Base-by-base conservation (phyloP, 2,113 vertebrate genomes). In the Nycticorax nycticorax region DNA sequence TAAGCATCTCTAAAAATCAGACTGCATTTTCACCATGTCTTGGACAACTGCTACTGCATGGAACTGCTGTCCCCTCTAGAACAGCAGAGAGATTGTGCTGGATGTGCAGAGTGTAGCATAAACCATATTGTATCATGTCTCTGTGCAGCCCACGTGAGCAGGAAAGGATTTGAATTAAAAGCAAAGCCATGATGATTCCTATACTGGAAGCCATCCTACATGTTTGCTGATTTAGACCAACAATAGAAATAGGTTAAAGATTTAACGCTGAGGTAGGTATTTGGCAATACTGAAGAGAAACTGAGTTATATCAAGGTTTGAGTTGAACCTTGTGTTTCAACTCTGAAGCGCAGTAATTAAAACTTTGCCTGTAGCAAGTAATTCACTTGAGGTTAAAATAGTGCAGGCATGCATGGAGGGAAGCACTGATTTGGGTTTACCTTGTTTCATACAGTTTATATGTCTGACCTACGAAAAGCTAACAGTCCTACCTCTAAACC, bases 361-460 rank as follows among this genome's bases (percentile, higher is more conserved):
- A 97, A 95, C 67, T 96, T 96, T 96, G 97, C 97, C 96, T 97
- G 96, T 97, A 98, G 97, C 97, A 96, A 97, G 93, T 90, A 97
- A 97, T 96, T 98, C 96, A 96, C 77, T 88, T 88, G 97, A 97
- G 97, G 97, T 97, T 97, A 97, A 98, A 98, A 93, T 85, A 87
- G 83, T 77, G 33, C 79, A 12, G 78, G 77, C 66, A 20, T 35
- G 50, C 86, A 43, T 81, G 45, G 94, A 96, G 95, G 88, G 95
- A 95, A 97, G 94, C 86, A 62, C 64, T 96, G 89, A 57, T 93
- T 96, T 96, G 93, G 72, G 83, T 63, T 98, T 96, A 89, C 97
- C 97, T 97, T 92, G 89, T 85, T 97, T 96, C 93, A 52, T 73
- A 84, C 92, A 96, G 82, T 97, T 98, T 96, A 97, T 97, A 97